A percentile compares a stretch with the other conserved stretches of the same genome.
These are phyloP conservation scores for Hybognathus amarus DNA, from an alignment of 2,797 vertebrate species.

Conservation along the genomic window DNA sequence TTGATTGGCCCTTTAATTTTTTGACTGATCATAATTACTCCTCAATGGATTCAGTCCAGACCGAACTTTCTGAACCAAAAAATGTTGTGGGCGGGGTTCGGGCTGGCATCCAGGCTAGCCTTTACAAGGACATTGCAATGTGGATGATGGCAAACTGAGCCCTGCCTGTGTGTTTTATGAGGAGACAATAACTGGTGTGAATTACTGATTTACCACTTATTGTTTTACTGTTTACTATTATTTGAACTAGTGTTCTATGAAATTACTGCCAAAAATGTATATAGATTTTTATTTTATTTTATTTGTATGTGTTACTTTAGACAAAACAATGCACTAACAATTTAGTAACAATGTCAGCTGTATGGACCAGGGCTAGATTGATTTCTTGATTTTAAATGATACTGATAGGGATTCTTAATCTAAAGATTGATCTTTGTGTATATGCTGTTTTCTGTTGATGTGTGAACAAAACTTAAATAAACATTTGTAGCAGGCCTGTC, in stretches of 20 bases:
- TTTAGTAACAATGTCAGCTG: not conserved
- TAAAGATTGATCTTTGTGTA: not conserved
- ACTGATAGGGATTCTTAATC: not conserved
- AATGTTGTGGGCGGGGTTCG: too few species aligned
- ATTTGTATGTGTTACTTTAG: not conserved
- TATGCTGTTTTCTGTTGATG: not conserved
- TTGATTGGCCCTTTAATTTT: too few species aligned
- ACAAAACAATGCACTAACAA: not conserved
- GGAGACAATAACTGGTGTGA: not conserved
- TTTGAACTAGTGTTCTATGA: not conserved
- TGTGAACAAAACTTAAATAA: not conserved
- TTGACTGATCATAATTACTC: too few species aligned
- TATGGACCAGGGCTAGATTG: not conserved
- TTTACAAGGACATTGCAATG: not conserved
- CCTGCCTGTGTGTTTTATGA: not conserved
- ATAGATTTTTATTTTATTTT: not conserved
- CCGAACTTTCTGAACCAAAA: too few species aligned
- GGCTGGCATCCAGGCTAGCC: too few species aligned
- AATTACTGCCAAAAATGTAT: not conserved
- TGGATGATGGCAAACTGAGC: not conserved
- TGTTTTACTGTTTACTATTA: not conserved
- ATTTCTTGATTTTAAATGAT: not conserved
- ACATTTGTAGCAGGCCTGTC: not conserved
- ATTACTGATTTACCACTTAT: not conserved
- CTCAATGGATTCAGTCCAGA: too few species aligned